Conservation (phyloP, 37 sponge, comb jelly and placozoan genomes). For the Halichondria panicea region DNA sequence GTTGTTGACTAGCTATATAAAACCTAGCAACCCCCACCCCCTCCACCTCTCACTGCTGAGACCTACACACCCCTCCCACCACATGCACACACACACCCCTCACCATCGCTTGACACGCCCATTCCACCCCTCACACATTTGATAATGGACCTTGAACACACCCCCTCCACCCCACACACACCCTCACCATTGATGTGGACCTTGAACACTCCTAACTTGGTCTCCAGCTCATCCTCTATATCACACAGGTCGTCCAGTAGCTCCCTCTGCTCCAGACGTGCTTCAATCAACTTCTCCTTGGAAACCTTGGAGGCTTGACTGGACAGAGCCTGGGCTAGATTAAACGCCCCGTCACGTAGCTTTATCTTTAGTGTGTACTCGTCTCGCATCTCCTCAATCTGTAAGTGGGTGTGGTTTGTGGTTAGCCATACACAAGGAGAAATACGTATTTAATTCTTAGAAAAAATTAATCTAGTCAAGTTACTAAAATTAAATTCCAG, state of each 20-base stretch:
- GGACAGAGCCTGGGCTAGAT: slow-evolving; percentile 66
- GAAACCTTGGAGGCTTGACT: slow-evolving; percentile 50
- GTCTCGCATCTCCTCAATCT: slow-evolving; percentile 78
- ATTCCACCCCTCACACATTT: slow-evolving; percentile 4
- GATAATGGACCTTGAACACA: neutral
- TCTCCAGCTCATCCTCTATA: slow-evolving; percentile 79
- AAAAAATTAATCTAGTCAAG: neutral
- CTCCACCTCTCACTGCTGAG: no score
- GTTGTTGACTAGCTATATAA: no score
- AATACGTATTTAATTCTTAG: neutral
- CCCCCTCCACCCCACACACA: neutral
- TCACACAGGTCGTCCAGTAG: slow-evolving; percentile 78
- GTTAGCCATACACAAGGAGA: neutral
- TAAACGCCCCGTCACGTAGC: slow-evolving; percentile 73
- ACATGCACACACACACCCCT: slow-evolving; percentile 10
- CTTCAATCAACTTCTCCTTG: slow-evolving; percentile 65
- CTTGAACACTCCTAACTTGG: slow-evolving; percentile 73
- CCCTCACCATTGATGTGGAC: slow-evolving; percentile 68
- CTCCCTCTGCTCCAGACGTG: slow-evolving; percentile 68
- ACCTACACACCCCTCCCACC: neutral
- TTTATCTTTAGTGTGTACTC: slow-evolving; percentile 70
- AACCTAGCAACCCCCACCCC: no score
- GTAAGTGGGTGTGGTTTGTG: neutral
- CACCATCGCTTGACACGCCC: neutral
- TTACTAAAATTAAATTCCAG: neutral